Evolutionary conservation across 1,140 invertebrate genomes (phyloP).

Genomic region (Hydropsyche tenuis): DNA sequence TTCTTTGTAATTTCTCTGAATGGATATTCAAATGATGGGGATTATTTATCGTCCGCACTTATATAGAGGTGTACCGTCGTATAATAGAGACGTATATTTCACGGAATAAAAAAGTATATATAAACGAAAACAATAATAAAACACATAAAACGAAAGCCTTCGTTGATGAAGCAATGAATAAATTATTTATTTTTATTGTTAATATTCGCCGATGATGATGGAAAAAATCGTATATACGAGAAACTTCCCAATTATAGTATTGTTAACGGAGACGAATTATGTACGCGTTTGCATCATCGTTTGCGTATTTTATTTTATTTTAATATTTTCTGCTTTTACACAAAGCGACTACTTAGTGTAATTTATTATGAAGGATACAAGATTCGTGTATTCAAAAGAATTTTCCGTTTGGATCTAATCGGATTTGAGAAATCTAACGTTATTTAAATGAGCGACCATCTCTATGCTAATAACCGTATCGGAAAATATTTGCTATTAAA

Average conservation of each 20-base stretch:
- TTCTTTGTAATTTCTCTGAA: conserved; percentile 8
- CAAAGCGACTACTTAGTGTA: neutral
- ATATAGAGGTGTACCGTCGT: neutral
- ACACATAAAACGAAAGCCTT: conserved; percentile 2
- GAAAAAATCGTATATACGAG: neutral
- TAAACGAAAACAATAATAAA: neutral
- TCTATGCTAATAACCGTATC: conserved; percentile 21
- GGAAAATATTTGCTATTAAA: conserved; percentile 4
- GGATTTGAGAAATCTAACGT: conserved; percentile 14
- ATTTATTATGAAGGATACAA: conserved; percentile 8
- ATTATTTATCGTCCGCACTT: conserved; percentile 5
- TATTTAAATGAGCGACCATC: conserved; percentile 11
- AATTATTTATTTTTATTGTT: conserved; percentile 3
- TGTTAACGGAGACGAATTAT: conserved; percentile 10
- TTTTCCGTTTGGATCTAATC: conserved; percentile 1
- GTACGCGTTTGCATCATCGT: neutral
- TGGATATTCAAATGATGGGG: conserved; percentile 2
- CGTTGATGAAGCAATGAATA: neutral
- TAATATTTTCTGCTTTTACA: neutral
- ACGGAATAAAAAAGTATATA: neutral
- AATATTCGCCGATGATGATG: neutral
- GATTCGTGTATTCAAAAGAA: neutral
- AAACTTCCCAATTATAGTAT: neutral
- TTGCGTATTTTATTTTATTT: neutral
- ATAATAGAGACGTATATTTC: conserved; percentile 20